Evolutionary conservation across 2,888 invertebrate genomes (phyloP).

Genomic region (Desoria tigrina): DNA sequence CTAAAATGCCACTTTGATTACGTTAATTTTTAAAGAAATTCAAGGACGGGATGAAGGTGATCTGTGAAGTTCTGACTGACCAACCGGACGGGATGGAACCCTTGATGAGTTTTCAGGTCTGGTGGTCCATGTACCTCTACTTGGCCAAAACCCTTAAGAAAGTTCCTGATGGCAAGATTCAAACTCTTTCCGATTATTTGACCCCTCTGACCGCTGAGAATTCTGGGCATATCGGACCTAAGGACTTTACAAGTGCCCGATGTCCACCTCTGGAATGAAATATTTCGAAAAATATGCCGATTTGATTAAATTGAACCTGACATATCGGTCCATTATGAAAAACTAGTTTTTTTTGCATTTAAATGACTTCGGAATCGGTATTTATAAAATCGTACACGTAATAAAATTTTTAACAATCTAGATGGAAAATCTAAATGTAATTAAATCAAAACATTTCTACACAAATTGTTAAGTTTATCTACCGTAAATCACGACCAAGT

Average conservation of each 20-base stretch:
- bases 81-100: conserved; percentile 15
- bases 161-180: not conserved
- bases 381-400: too few species aligned
- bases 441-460: too few species aligned
- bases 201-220: not conserved
- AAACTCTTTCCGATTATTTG: not conserved
- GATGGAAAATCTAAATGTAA: too few species aligned
- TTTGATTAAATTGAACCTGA: too few species aligned
- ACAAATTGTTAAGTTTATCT: too few species aligned
- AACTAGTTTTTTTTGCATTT: too few species aligned
- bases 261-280: conserved; percentile 7
- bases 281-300: too few species aligned
- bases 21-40: not conserved
- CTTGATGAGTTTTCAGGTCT: not conserved
- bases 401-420: too few species aligned
- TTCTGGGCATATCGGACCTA: conserved; percentile 11
- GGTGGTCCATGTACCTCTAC: conserved; percentile 7
- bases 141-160: not conserved
- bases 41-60: conserved; percentile 3
- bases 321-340: too few species aligned
- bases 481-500: too few species aligned
- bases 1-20: too few species aligned
- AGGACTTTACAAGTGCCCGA: conserved; percentile 1
- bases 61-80: conserved; percentile 11
- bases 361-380: too few species aligned